A percentile compares a stretch with the other conserved stretches of the same genome.
These are phyloP conservation scores for Aegypius monachus DNA, from an alignment of 2,113 vertebrate species.

Conservation along the genomic window DNA sequence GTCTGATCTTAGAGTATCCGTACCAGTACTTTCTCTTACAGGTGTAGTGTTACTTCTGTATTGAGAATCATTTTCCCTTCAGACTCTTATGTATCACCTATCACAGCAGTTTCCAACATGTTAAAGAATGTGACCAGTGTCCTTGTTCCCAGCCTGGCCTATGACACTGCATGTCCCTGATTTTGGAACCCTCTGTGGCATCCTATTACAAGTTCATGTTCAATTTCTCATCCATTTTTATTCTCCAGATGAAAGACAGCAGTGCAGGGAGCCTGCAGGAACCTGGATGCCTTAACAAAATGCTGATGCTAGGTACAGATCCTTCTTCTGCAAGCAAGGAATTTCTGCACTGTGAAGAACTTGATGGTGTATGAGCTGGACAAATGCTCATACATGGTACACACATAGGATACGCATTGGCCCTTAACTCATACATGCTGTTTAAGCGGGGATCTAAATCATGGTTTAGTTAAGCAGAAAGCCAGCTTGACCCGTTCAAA, in stretches of 20 bases:
- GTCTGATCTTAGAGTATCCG: background rate
- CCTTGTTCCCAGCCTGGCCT: background rate
- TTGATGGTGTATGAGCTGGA: background rate
- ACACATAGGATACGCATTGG: fast-evolving
- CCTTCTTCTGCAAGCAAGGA: background rate
- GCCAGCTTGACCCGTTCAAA: background rate
- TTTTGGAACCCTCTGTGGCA: background rate
- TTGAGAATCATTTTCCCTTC: background rate
- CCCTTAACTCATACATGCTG: background rate
- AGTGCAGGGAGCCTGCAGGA: background rate
- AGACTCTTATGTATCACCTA: background rate
- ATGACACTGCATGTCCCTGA: background rate
- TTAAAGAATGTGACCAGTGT: fast-evolving
- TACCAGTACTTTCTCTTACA: background rate
- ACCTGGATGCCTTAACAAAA: background rate
- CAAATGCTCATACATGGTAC: fast-evolving
- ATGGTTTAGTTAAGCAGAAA: background rate
- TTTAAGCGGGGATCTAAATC: background rate
- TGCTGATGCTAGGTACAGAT: background rate
- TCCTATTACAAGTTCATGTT: background rate
- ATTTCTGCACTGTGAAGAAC: background rate
- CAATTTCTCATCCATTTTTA: background rate
- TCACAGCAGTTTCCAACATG: background rate
- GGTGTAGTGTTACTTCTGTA: background rate
- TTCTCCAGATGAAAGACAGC: background rate